Evolutionary conservation across 2,888 invertebrate genomes (phyloP), one percentile per base, ranked within the genome.

Genomic region (Leptinotarsa juncta): DNA sequence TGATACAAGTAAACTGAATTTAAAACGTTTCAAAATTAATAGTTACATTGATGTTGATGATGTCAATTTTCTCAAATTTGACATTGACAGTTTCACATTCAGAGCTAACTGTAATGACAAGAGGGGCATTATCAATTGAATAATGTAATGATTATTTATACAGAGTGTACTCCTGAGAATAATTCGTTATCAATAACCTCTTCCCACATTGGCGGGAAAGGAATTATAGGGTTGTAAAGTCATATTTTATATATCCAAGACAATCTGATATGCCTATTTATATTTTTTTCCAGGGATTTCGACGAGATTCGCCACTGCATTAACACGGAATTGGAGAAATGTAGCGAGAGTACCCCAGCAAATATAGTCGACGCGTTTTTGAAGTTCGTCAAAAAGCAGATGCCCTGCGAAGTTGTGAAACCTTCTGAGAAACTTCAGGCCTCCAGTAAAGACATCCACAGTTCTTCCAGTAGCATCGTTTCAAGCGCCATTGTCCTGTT

Each of bases 321-420:
- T 0, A 93, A 93, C 50, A 86, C 81, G 1, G 90, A 90, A 12
- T 83, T 94, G 71, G 94, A 94, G 83, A 89, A 88, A 5, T 96
- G 96, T 83, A 84, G 87, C 0, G 93, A 94, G 66, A 93, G 94
- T 7, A 95, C 95, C 0, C 94, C 95, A 0, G 93, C 92, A 49
- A 96, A 96, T 87, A 92, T 96, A 82, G 91, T 93, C 0, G 94
- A 95, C 77, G 92, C 95, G 0, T 89, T 95, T 72, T 93, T 95
- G 84, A 92, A 91, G 78, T 95, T 91, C 72, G 10, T 91, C 90
- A 82, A 92, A 91, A 83, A 91, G 90, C 73, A 92, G 92, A 79
- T 82, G 1, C 92, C 93, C 0, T 95, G 95, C 77, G 80, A 83
- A n/a, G 51, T 12, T 65, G 20, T 20, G 4, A 72, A 70, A 66